Conservation (phyloP, 1,140 invertebrate genomes). For the Drosophila oshimai region DNA sequence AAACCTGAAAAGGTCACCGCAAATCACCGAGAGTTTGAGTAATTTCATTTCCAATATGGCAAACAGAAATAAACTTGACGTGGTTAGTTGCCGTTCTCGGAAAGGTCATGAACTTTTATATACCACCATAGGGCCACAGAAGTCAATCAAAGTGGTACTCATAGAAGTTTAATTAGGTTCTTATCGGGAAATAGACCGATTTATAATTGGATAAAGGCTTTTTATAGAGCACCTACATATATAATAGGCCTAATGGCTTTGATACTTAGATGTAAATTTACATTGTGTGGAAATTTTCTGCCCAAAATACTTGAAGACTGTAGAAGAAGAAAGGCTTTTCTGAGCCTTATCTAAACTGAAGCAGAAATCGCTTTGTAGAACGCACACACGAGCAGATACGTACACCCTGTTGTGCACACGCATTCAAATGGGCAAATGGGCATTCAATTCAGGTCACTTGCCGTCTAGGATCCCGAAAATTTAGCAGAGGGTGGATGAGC, state of each 20-base stretch:
- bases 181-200: too few relatives aligned
- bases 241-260: too few relatives aligned
- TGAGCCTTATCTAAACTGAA: not conserved
- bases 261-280: too few relatives aligned
- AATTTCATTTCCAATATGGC: conserved; percentile 11
- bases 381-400: not conserved
- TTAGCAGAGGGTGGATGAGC: not conserved
- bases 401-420: conserved; percentile 1
- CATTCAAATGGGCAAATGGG: conserved; percentile 18
- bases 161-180: too few relatives aligned
- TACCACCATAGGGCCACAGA: not conserved
- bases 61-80: conserved; percentile 5
- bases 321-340: not conserved
- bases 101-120: conserved; percentile 1
- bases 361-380: not conserved
- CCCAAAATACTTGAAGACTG: too few relatives aligned
- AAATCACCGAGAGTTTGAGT: conserved; percentile 5
- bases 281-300: too few relatives aligned
- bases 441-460: conserved; percentile 31
- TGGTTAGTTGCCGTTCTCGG: not conserved
- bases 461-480: not conserved
- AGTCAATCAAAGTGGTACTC: not conserved
- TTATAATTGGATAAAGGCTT: too few relatives aligned
- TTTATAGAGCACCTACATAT: too few relatives aligned
- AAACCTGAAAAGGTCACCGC: conserved; percentile 34